Base-by-base conservation (phyloP, 2,888 invertebrate species). In the Diploptera punctata region DNA sequence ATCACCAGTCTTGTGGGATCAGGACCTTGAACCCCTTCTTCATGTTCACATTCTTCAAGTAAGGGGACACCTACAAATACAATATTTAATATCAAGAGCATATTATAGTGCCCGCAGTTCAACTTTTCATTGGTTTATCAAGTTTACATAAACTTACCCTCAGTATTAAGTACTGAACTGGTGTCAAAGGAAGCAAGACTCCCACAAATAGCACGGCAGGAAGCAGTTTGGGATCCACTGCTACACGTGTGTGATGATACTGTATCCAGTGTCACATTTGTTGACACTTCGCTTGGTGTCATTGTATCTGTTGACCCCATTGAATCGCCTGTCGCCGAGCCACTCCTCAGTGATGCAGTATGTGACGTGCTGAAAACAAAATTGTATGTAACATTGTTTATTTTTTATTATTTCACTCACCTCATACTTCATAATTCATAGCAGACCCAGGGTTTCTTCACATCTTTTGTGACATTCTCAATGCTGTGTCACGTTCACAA, bases 261-360 rank as follows among this genome's bases (percentile, higher is more conserved):
- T 18, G 87, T 87, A 76, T 86, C 87, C 76, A 87, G 80, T 5
- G 87, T 87, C 44, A 87, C 84, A 16, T 86, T 85, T 3, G 87
- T 87, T 2, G 86, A 86, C 60, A 83, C 83, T 77, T 85, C 86
- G 47, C 86, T 86, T 29, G 84, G 83, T 44, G 86, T 85, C 77
- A 86, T 84, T 4, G 87, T 87, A 77, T 87, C 87, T 29, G 86
- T 84, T 18, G 87, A 87, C 29, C 87, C 87, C 82, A 87, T 81
- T 9, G 77, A 77, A 67, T 78, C 79, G 49, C 77, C 78, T 4
- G 61, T 60, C 3, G 71, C 73, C 7, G 72, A 68, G 38, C 78
- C 38, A 13, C 72, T 68, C 43, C 75, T 62, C 69, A 73, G 61
- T 3, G 73, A 73, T 10, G 83, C 81, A 7, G 82, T 81, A 77